Base-by-base conservation (phyloP, 2,888 invertebrate genomes). In the Rhingia campestris region DNA sequence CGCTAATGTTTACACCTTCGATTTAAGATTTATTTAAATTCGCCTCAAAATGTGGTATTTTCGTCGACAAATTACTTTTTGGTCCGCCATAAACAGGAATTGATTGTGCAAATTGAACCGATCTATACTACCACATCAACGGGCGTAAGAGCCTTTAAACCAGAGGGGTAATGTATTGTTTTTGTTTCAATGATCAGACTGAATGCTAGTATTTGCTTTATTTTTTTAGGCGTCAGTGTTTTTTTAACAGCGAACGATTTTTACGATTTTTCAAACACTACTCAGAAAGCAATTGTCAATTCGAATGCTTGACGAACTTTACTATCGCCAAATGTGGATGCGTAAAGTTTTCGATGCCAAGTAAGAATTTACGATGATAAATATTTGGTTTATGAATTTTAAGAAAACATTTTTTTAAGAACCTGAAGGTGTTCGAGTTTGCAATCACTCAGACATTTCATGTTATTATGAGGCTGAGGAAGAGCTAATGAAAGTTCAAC, bases 61-160 rank as follows among this genome's bases (percentile, higher is more conserved):
- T 90, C 90, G n/a, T 87, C 90, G 1, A 89, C 89, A 67, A 91
- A 91, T 86, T 90, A 90, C 56, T 89, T 91, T 43, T 81, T 91
- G 64, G 88, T 90, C 59, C 89, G 90, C 3, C 90, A 91, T 53
- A 89, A 89, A 22, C 88, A 90, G 89, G 95, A 95, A 90, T 93
- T 95, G 3, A 93, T 95, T 14, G 94, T 95, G 4, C 93, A 94
- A 14, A 93, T 95, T 22, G 93, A 94, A 90, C 95, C 95, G 5
- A 94, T 94, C 88, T 95, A 95, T 93, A 95, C 95, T 93, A 94
- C 94, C 9, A 95, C 95, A 0, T 94, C 94, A 0, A 92, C 93
- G 61, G 94, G 93, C 84, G 91, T 95, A 9, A 92, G 91, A 85
- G 92, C 92, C 66, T 95, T 95, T 87, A 92, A 85, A 3, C 88